Conservation (phyloP, 2,797 vertebrate species). For the Myripristis jacobus region DNA sequence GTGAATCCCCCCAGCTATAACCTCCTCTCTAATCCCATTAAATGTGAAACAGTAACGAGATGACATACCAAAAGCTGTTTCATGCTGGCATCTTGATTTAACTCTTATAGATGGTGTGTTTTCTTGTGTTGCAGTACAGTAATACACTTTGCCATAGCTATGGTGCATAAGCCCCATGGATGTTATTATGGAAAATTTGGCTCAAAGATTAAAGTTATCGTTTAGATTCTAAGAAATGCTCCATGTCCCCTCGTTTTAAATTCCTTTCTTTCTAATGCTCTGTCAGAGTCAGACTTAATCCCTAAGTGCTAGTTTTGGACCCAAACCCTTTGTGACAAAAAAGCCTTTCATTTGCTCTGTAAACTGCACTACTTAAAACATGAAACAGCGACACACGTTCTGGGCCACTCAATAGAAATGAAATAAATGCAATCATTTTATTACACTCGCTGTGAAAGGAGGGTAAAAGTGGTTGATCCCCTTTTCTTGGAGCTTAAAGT, state of each 20-base stretch:
- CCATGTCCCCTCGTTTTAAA: slow-evolving; percentile 43
- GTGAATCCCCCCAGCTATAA: slow-evolving; percentile 17
- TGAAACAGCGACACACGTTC: slow-evolving; percentile 35
- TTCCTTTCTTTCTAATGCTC: slow-evolving; percentile 21
- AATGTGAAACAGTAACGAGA: slow-evolving; percentile 40
- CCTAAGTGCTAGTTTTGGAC: slow-evolving; percentile 36
- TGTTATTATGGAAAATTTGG: slow-evolving; percentile 39
- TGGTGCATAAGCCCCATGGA: slow-evolving; percentile 29
- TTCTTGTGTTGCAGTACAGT: slow-evolving; percentile 32
- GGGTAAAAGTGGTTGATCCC: slow-evolving; percentile 31
- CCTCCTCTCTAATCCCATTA: slow-evolving; percentile 48
- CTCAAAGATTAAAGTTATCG: slow-evolving; percentile 55
- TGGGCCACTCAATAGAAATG: slow-evolving; percentile 31
- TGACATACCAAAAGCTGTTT: slow-evolving; percentile 42
- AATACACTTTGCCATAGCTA: slow-evolving; percentile 23
- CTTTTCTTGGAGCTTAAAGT: slow-evolving; percentile 27
- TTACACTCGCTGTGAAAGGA: slow-evolving; percentile 35
- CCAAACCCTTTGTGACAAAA: slow-evolving; percentile 55
- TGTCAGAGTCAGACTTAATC: slow-evolving; percentile 53
- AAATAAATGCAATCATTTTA: slow-evolving; percentile 55
- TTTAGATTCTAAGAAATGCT: slow-evolving; percentile 48
- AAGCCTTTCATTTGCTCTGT: slow-evolving; percentile 53
- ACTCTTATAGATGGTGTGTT: slow-evolving; percentile 6
- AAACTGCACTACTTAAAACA: slow-evolving; percentile 47
- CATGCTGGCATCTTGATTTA: slow-evolving; percentile 46